Evolutionary conservation across 2,888 invertebrate genomes (phyloP), one percentile per base, ranked within the genome.

Genomic region (Eristalis pertinax): DNA sequence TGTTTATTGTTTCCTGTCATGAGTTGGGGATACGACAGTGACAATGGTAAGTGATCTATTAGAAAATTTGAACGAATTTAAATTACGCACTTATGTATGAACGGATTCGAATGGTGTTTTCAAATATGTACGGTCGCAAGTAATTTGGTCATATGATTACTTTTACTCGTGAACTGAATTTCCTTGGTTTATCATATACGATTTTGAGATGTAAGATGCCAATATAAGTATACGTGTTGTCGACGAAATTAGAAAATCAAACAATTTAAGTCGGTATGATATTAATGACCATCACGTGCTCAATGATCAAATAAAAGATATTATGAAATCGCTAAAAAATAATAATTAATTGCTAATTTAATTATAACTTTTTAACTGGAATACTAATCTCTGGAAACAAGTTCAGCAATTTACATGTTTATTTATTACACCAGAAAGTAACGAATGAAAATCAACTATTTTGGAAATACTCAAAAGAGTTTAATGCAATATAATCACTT

Each of bases 1-100:
- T 82, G 62, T 70, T n/a, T 68, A 26, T 77, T 72, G 19, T 70
- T 78, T 75, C 15, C 58, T 64, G 43, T 72, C 58, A 87, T 87
- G 86, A 87, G 83, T 79, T 87, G 86, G 86, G 86, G 86, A 72
- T 87, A 87, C 60, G 79, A 75, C 38, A 41, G 50, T 68, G 79
- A 83, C 67, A 87, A 87, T 72, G 86, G 86, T 87, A 72, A 79
- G 86, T 75, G 65, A 75, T 83, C 78, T 64, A 35, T 67, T 74
- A 7, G 29, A 58, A 24, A n/a, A 35, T 75, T 75, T 60, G 2
- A 69, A 13, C 4, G 62, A 64, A 75, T 80, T 67, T 67, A 62
- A 80, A 80, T 58, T 60, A 15, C 58, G 26, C 63, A 22, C 73
- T n/a, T 7, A 19, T 7, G n/a, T 50, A 50, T 50, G 19, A 50